phyloP scores from a whole-genome alignment of 2,113 vertebrate species.

The Heterochromis multidens region DNA sequence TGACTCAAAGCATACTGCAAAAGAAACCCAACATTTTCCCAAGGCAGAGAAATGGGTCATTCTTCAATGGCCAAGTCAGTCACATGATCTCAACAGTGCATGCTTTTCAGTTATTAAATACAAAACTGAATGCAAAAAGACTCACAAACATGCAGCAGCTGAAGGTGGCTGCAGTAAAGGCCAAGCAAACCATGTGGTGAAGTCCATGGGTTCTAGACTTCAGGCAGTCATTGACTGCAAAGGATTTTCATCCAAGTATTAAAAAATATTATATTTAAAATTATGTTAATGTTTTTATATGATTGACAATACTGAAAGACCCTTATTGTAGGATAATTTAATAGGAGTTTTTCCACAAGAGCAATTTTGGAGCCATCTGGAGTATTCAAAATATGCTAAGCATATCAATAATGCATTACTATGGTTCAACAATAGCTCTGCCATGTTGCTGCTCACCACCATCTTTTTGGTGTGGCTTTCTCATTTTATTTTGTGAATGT shows the following conservation, averaged over 20 bases:
- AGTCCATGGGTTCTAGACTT: too few relatives aligned
- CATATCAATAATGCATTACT: neutral
- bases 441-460: neutral
- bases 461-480: neutral
- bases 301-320: neutral
- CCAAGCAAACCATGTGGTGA: too few relatives aligned
- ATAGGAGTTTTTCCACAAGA: accelerated
- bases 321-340: neutral
- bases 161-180: neutral
- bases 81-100: neutral
- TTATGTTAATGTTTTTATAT: neutral
- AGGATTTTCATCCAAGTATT: too few relatives aligned
- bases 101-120: neutral
- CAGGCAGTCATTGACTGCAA: too few relatives aligned
- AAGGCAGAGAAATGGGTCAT: neutral
- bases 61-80: neutral
- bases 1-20: neutral
- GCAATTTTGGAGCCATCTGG: neutral
- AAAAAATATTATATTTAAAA: too few relatives aligned
- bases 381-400: neutral
- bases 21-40: too few relatives aligned
- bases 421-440: neutral
- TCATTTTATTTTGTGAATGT: neutral
- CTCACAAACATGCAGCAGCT: neutral
- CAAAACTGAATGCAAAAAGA: neutral